A percentile compares a stretch with the other conserved stretches of the same genome.
Evolutionary conservation across 2,113 vertebrate genomes (phyloP).

Genomic region (Odocoileus hemionus): DNA sequence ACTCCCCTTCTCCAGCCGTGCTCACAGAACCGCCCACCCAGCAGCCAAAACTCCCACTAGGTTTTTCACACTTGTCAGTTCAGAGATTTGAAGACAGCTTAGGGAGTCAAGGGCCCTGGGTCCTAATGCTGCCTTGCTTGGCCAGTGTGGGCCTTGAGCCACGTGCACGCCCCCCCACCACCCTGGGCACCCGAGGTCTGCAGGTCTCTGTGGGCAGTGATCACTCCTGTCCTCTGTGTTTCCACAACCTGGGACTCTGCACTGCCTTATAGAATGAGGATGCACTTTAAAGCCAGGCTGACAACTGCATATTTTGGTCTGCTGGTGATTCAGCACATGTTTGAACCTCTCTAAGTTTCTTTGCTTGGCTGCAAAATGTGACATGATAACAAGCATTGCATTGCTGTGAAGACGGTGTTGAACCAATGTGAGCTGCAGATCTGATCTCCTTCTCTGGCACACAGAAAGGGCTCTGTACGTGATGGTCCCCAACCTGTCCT

Average conservation of each 20-base stretch:
- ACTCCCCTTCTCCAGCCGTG: background rate
- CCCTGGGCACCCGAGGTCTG: background rate
- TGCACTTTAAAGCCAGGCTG: background rate
- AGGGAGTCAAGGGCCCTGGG: fast-evolving
- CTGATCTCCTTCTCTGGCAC: background rate
- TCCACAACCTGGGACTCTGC: background rate
- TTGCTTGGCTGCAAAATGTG: background rate
- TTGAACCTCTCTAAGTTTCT: background rate
- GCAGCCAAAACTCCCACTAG: background rate
- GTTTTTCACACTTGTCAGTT: background rate
- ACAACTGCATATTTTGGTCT: background rate
- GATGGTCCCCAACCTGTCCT: background rate
- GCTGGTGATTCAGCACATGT: background rate
- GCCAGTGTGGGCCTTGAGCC: background rate
- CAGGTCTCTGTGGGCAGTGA: too few species aligned
- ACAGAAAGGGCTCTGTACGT: background rate
- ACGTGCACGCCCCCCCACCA: fast-evolving
- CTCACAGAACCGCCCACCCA: background rate
- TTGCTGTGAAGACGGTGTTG: fast-evolving
- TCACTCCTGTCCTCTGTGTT: background rate
- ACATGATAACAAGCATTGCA: background rate
- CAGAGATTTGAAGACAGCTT: background rate
- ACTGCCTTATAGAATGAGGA: background rate
- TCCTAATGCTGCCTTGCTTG: background rate
- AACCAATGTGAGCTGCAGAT: fast-evolving